These are phyloP conservation scores for Saturnia pavonia DNA, from an alignment of 2,888 invertebrate species.

Conservation along the genomic window DNA sequence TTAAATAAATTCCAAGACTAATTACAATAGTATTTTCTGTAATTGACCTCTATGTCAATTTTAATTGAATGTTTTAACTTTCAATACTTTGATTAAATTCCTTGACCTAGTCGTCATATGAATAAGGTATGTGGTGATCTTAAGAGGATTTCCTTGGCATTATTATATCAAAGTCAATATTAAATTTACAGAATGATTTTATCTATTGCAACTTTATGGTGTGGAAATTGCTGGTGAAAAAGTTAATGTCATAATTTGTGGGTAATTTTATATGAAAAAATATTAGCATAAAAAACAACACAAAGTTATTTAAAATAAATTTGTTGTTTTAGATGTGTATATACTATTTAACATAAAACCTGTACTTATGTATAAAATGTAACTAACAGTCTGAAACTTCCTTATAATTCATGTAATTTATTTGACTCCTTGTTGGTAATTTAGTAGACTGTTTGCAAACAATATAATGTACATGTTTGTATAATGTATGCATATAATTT, in stretches of 20 bases:
- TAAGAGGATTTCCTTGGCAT: not conserved
- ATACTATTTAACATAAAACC: not conserved
- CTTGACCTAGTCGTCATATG: not conserved
- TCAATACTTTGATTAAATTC: not conserved
- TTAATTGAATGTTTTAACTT: not conserved
- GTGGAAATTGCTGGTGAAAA: not conserved
- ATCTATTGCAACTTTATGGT: not conserved
- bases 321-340: not conserved
- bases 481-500: not conserved
- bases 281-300: not conserved
- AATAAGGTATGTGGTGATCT: not conserved
- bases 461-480: not conserved
- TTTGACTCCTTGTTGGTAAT: not conserved
- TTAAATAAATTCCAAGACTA: not conserved
- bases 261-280: not conserved
- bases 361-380: not conserved
- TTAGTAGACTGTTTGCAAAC: not conserved
- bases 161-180: not conserved
- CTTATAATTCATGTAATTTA: not conserved
- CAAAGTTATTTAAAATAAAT: not conserved
- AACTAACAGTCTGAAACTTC: conserved; percentile 2
- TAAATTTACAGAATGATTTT: not conserved
- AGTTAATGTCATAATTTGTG: not conserved
- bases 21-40: not conserved
- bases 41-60: not conserved